These are phyloP conservation scores for Orius insidiosus DNA, from an alignment of 1,140 invertebrate species.

Conservation along the genomic window DNA sequence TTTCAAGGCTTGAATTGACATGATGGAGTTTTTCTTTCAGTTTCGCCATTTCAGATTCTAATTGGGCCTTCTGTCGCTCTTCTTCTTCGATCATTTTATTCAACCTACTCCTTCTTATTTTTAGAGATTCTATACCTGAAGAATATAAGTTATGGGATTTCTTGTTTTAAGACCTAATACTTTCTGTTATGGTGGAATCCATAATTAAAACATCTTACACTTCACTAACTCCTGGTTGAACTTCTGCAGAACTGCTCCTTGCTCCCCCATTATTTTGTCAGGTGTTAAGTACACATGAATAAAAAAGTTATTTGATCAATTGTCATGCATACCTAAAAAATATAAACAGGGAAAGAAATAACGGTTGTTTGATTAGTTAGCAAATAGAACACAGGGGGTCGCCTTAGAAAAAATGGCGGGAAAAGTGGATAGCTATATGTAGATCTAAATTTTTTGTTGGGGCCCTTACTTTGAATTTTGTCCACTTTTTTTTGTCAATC, in stretches of 20 bases:
- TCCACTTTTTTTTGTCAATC: too few species aligned
- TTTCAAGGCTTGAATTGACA: slow-evolving; percentile 5
- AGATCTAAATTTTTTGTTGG: too few species aligned
- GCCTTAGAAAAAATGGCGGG: too few species aligned
- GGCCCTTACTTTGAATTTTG: too few species aligned
- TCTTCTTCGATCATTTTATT: slow-evolving; percentile 7
- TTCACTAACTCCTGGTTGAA: slow-evolving; percentile 16
- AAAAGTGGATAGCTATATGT: too few species aligned
- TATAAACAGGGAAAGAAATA: too few species aligned
- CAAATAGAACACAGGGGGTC: too few species aligned
- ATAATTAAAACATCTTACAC: slow-evolving; percentile 8
- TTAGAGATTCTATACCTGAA: slow-evolving; percentile 10
- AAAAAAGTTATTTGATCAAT: too few species aligned
- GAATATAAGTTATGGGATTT: neutral
- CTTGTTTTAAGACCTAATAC: neutral
- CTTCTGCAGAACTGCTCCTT: slow-evolving; percentile 14
- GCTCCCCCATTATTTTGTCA: slow-evolving; percentile 11
- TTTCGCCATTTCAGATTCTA: slow-evolving; percentile 8
- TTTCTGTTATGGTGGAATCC: neutral
- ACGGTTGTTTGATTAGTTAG: too few species aligned
- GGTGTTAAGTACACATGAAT: too few species aligned
- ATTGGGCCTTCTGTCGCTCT: neutral
- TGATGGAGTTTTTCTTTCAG: slow-evolving; percentile 8
- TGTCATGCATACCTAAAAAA: too few species aligned
- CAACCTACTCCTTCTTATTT: slow-evolving; percentile 3